These are phyloP conservation scores for Ophioninae sp. DNA, from an alignment of 2,888 invertebrate genomes.

Conservation along the genomic window DNA sequence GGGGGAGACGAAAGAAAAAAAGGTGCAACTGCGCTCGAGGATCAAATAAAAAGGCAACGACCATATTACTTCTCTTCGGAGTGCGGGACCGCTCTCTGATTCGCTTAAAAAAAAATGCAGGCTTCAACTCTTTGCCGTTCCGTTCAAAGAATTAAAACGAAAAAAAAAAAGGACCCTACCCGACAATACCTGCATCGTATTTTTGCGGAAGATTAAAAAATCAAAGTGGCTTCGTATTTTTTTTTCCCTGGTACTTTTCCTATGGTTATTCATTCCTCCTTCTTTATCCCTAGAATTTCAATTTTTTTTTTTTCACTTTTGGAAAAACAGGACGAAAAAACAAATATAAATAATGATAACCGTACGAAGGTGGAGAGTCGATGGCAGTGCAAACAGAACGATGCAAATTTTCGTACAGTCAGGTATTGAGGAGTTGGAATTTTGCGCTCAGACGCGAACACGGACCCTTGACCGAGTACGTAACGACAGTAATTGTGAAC, in stretches of 20 bases:
- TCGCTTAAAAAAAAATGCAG: slow-evolving; percentile 2
- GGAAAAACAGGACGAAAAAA: slow-evolving; percentile 9
- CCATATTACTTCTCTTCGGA: not conserved
- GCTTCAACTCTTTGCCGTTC: not conserved
- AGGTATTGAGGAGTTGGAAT: slow-evolving; percentile 36
- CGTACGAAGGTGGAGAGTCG: slow-evolving; percentile 34
- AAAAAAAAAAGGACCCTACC: not conserved
- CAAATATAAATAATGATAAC: slow-evolving; percentile 55
- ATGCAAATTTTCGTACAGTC: not conserved
- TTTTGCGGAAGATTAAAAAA: slow-evolving; percentile 3
- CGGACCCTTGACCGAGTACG: slow-evolving; percentile 24
- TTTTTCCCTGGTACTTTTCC: not conserved
- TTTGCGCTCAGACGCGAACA: slow-evolving; percentile 38
- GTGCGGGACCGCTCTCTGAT: not conserved
- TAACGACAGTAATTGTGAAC: slow-evolving; percentile 32
- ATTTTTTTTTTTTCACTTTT: slow-evolving; percentile 2
- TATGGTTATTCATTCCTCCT: not conserved
- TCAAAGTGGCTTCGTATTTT: slow-evolving; percentile 16
- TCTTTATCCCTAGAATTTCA: not conserved
- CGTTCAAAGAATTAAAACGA: not conserved
- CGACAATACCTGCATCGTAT: slow-evolving; percentile 9
- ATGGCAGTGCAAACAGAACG: slow-evolving; percentile 16
- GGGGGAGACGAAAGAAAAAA: not conserved
- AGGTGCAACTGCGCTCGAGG: not conserved
- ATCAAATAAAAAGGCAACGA: slow-evolving; percentile 10